Evolutionary conservation across 1,140 invertebrate genomes (phyloP).

Genomic region (Harpegnathos saltator): DNA sequence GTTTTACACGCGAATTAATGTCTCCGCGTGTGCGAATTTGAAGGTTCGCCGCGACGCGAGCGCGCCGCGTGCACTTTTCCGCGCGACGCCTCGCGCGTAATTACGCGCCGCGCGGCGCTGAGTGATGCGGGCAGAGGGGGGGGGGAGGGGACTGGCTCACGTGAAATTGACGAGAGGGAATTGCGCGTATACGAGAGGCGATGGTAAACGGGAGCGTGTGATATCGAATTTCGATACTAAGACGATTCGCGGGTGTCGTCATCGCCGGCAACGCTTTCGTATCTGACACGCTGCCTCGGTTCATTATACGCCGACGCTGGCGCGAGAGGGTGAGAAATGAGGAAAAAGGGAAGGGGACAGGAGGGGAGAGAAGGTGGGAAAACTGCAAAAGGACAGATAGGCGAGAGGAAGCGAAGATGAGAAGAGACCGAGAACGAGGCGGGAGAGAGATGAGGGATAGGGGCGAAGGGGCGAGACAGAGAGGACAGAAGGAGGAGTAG

Average conservation of each 20-base stretch:
- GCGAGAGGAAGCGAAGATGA: conserved; percentile 50
- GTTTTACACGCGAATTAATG: not conserved
- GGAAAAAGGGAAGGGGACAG: conserved; percentile 33
- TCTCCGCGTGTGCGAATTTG: not conserved
- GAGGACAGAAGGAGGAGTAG: conserved; percentile 35
- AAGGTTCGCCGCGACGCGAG: not conserved
- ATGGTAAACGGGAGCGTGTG: conserved; percentile 25
- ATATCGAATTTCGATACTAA: conserved; percentile 72
- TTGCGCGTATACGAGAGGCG: conserved; percentile 42
- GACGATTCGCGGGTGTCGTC: conserved; percentile 60
- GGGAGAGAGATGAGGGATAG: conserved; percentile 16
- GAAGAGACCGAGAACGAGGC: conserved; percentile 56
- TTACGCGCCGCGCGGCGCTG: conserved; percentile 3
- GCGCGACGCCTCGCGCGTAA: conserved; percentile 8
- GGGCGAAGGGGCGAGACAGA: conserved; percentile 32
- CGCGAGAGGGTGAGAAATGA: conserved; percentile 29
- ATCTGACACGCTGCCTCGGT: conserved; percentile 69
- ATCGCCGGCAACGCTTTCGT: conserved; percentile 62
- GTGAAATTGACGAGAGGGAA: conserved; percentile 48
- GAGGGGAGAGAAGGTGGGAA: not conserved
- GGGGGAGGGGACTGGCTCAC: not conserved
- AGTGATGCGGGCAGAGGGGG: not conserved
- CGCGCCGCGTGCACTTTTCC: conserved; percentile 26
- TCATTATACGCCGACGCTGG: conserved; percentile 64
- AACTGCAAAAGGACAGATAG: conserved; percentile 69